These are phyloP conservation scores for Anguilla rostrata DNA, from an alignment of 2,113 vertebrate species.

Conservation along the genomic window DNA sequence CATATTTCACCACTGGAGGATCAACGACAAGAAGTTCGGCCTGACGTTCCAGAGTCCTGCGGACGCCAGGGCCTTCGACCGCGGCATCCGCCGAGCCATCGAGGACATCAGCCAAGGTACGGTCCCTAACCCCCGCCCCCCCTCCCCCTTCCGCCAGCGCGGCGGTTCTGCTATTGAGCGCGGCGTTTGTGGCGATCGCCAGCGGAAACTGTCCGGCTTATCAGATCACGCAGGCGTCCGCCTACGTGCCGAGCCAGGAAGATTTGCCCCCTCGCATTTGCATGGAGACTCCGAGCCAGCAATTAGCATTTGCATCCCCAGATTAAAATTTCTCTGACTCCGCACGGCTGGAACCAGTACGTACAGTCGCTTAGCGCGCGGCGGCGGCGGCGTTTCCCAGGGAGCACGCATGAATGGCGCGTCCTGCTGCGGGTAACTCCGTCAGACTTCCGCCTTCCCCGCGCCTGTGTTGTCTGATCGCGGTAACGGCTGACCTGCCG, in stretches of 20 bases:
- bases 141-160: too few relatives aligned
- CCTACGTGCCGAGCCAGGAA: background rate
- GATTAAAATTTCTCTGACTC: background rate
- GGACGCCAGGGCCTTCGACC: conserved; percentile 95
- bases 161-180: background rate
- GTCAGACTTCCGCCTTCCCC: background rate
- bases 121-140: background rate
- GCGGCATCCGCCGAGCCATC: conserved; percentile 92
- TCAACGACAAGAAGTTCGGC: conserved; percentile 97
- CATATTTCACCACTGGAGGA: conserved; percentile 99
- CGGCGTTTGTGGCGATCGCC: background rate
- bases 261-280: background rate
- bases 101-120: conserved; percentile 95
- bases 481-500: conserved; percentile 45
- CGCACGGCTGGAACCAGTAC: background rate
- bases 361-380: background rate
- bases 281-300: background rate
- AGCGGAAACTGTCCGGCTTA: background rate
- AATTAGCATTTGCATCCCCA: background rate
- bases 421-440: background rate
- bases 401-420: background rate
- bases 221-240: background rate
- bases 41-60: conserved; percentile 99
- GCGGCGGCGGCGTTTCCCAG: background rate
- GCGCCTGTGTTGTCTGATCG: background rate